A percentile compares a stretch with the other conserved stretches of the same genome.
These are phyloP conservation scores for Nyctalus aviator DNA, from an alignment of 2,797 vertebrate genomes.

Conservation along the genomic window DNA sequence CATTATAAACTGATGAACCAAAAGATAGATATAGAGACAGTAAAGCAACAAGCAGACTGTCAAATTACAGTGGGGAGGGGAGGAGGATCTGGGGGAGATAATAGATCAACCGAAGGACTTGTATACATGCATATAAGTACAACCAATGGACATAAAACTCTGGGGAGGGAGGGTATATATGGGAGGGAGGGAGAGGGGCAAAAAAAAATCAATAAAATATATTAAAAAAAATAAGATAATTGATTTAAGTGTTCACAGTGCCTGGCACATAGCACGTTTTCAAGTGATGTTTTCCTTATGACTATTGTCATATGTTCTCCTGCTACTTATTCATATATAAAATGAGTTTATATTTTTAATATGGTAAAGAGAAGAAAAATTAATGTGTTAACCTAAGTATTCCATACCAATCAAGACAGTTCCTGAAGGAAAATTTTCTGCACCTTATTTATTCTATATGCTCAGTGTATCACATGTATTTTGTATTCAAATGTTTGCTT, in stretches of 20 bases:
- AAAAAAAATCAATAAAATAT: no score
- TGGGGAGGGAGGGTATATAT: no score
- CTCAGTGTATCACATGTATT: background rate
- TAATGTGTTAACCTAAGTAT: background rate
- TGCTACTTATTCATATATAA: background rate
- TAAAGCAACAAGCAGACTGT: no score
- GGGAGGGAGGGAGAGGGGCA: no score
- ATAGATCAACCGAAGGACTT: no score
- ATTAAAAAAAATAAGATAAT: no score
- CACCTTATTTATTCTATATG: background rate
- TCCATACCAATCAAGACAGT: background rate
- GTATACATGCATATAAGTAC: no score
- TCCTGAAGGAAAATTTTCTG: background rate
- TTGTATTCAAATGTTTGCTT: background rate
- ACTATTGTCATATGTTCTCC: background rate
- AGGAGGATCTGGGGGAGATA: no score
- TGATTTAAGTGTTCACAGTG: background rate
- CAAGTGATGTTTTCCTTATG: background rate
- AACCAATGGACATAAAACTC: no score
- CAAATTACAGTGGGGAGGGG: no score
- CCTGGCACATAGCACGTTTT: background rate
- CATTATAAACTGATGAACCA: no score
- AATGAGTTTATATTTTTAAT: background rate
- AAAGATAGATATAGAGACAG: no score
- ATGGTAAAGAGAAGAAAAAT: background rate